These are phyloP conservation scores for Stenoptilia bipunctidactyla DNA, from an alignment of 2,888 invertebrate species.

Conservation along the genomic window DNA sequence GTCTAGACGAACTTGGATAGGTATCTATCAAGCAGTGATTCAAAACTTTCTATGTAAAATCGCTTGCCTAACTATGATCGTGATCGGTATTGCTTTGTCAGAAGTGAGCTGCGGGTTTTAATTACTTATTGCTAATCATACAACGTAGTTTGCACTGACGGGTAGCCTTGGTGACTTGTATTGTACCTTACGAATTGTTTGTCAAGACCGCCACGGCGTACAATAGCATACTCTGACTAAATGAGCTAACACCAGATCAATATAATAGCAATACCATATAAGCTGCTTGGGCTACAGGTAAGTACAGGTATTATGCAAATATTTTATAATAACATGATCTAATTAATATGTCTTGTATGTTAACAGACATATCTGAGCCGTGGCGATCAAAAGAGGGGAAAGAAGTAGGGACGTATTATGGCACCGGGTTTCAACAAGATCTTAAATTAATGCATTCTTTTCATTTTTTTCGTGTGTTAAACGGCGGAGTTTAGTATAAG, in stretches of 20 bases:
- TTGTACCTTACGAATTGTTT: conserved; percentile 6
- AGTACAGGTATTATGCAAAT: too few species aligned
- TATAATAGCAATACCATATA: too few species aligned
- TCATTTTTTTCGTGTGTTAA: too few species aligned
- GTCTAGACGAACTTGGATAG: conserved; percentile 35
- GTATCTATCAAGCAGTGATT: conserved; percentile 44
- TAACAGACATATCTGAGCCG: too few species aligned
- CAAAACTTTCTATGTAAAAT: conserved; percentile 4
- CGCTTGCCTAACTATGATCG: conserved; percentile 8
- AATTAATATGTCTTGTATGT: too few species aligned
- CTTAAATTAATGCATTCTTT: too few species aligned
- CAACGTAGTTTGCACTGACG: not conserved
- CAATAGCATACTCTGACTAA: not conserved
- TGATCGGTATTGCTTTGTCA: not conserved
- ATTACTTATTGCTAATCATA: conserved; percentile 9
- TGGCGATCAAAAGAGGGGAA: too few species aligned
- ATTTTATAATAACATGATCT: too few species aligned
- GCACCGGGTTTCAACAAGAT: not conserved
- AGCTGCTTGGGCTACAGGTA: too few species aligned
- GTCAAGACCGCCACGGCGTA: not conserved
- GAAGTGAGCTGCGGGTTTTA: not conserved
- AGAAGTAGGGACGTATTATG: not conserved
- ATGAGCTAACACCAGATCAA: too few species aligned
- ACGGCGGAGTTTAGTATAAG: not conserved
- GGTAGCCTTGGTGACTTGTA: not conserved